phyloP scores from a whole-genome alignment of 2,797 vertebrate species.

The Spea hammondii region DNA sequence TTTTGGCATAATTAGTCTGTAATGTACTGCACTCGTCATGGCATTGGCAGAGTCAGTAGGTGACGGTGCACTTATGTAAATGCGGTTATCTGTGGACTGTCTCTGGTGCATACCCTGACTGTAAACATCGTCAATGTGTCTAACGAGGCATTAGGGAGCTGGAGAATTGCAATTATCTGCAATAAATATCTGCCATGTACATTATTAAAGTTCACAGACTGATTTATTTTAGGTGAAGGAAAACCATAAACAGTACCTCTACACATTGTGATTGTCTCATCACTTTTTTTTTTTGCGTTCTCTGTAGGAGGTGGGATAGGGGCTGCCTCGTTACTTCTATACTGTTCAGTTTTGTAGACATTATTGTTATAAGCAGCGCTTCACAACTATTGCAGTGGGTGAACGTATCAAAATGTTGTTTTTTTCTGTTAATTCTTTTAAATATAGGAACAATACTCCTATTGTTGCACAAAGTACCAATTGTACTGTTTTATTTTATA shows the following conservation, averaged over 20 bases:
- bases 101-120: too few species aligned
- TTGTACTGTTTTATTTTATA: background rate
- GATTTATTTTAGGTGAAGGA: conserved; percentile 25
- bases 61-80: background rate
- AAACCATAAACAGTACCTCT: background rate
- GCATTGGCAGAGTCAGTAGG: conserved; percentile 45
- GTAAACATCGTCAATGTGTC: too few species aligned
- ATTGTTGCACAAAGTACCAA: conserved; percentile 31
- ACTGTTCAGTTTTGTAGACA: background rate
- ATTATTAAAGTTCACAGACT: background rate
- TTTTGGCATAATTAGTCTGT: conserved; percentile 51
- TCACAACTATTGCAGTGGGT: background rate
- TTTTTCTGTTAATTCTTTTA: background rate
- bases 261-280: background rate
- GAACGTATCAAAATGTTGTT: background rate
- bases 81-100: too few species aligned
- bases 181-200: background rate
- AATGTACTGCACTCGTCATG: conserved; percentile 45
- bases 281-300: background rate
- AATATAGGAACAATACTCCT: background rate
- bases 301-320: background rate
- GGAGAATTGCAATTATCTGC: background rate
- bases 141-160: too few species aligned
- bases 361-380: background rate
- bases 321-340: background rate